Conservation (phyloP, 1,140 invertebrate species). For the Cyclina sinensis region DNA sequence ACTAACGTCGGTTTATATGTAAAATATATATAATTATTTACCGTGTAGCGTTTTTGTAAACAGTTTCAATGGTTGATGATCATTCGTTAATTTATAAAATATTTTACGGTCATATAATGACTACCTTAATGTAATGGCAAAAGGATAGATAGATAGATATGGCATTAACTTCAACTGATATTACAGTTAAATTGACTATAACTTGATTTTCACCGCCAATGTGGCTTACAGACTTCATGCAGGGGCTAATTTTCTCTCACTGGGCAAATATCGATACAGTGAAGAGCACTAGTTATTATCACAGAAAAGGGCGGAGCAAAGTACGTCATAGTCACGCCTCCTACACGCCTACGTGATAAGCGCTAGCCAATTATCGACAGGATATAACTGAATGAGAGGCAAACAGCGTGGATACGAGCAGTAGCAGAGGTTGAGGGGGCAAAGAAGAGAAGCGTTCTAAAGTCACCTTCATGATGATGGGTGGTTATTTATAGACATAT, state of each 20-base stretch:
- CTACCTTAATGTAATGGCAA: not conserved
- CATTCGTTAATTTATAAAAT: not conserved
- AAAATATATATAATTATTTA: not conserved
- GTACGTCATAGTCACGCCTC: not conserved
- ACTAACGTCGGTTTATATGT: not conserved
- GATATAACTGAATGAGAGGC: not conserved
- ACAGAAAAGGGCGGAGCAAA: constrained; percentile 18
- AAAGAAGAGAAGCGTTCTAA: not conserved
- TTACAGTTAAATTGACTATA: constrained; percentile 40
- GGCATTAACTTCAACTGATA: not conserved
- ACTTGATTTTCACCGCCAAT: constrained; percentile 31
- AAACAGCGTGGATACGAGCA: not conserved
- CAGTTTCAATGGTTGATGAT: not conserved
- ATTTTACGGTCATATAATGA: constrained; percentile 12
- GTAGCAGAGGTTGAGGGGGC: not conserved
- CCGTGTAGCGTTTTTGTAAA: not conserved
- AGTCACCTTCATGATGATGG: constrained; percentile 1
- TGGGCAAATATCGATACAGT: constrained; percentile 10
- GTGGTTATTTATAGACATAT: constrained; percentile 34
- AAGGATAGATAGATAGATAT: not conserved
- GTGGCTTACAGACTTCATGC: not conserved
- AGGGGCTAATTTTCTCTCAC: not conserved
- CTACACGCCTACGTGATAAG: constrained; percentile 10
- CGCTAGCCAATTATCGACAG: not conserved
- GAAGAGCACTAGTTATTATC: not conserved